These are phyloP conservation scores for Suillia variegata DNA, from an alignment of 2,888 invertebrate genomes.

Conservation along the genomic window DNA sequence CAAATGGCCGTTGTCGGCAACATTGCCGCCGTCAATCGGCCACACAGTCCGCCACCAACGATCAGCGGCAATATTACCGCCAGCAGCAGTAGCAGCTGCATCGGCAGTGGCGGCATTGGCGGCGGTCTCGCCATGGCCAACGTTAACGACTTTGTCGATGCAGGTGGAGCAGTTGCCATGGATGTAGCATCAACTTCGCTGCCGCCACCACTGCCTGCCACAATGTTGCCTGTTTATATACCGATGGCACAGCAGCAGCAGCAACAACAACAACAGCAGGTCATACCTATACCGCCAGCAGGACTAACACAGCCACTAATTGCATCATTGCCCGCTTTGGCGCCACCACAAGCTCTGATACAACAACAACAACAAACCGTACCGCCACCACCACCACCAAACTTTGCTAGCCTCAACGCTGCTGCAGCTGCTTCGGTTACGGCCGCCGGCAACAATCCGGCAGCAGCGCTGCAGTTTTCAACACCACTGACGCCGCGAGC, in stretches of 20 bases:
- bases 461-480: neutral
- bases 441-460: neutral
- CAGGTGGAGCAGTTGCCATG: neutral
- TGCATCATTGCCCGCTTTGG: too few relatives aligned
- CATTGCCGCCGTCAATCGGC: slow-evolving; percentile 32
- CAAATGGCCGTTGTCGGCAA: too few relatives aligned
- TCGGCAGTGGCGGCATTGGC: too few relatives aligned
- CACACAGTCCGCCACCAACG: slow-evolving; percentile 36
- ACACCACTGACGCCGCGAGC: slow-evolving; percentile 23
- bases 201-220: neutral
- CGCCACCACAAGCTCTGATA: too few relatives aligned
- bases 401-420: neutral
- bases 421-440: neutral
- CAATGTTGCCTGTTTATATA: too few relatives aligned
- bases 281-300: neutral
- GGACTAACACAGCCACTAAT: too few relatives aligned
- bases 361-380: too few relatives aligned
- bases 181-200: neutral
- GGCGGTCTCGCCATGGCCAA: neutral
- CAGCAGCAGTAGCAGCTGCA: too few relatives aligned
- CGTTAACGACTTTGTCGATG: too few relatives aligned
- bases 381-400: neutral
- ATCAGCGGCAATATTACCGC: slow-evolving; percentile 22
- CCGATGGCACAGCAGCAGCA: too few relatives aligned
- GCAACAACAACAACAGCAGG: too few relatives aligned